Evolutionary conservation across 2,888 invertebrate species (phyloP), one percentile per base, ranked within the genome.

Genomic region (Sminthurides aquaticus): DNA sequence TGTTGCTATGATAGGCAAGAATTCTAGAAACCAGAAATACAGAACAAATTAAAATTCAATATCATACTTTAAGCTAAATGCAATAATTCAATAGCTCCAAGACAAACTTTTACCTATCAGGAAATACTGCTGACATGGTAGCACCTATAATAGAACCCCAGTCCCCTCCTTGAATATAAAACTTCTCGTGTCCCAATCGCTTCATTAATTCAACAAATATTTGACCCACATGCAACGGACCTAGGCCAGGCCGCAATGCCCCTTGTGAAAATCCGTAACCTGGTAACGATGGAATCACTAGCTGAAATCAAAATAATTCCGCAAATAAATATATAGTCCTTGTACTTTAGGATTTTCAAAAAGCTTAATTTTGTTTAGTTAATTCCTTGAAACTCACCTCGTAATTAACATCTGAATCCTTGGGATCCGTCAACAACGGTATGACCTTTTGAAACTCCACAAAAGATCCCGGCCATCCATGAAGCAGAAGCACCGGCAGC

Each of bases 1-100:
- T 80, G 76, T 89, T 91, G 1, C 84, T 78, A 74, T 89, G 88
- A 58, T 82, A 78, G 0, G 86, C 87, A 69, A 76, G 64, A 3
- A 82, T 76, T 28, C 83, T 84, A 74, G 20, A 77, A 75, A 66
- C n/a, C 54, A 54, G 18, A 57, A 11, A n/a, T n/a, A n/a, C n/a
- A n/a, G n/a, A n/a, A n/a, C n/a, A n/a, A 28, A 65, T 69, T 11
- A 3, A 52, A 52, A 52, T n/a, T 11, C n/a, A 52, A 52, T 52
- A 52, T 11, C 22, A 58, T 20, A 57, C 57, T 49, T 26, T 11
- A 18, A 11, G 24, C 11, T 18, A 20, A 54, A 15, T 54, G 55
- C 11, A 11, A 59, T 15, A n/a, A n/a, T 59, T 59, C 43, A 43
- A 59, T n/a, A n/a, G n/a, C n/a, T n/a, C n/a, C n/a, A n/a, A n/a